Evolutionary conservation across 2,797 vertebrate genomes (phyloP).

Genomic region (Luscinia luscinia): DNA sequence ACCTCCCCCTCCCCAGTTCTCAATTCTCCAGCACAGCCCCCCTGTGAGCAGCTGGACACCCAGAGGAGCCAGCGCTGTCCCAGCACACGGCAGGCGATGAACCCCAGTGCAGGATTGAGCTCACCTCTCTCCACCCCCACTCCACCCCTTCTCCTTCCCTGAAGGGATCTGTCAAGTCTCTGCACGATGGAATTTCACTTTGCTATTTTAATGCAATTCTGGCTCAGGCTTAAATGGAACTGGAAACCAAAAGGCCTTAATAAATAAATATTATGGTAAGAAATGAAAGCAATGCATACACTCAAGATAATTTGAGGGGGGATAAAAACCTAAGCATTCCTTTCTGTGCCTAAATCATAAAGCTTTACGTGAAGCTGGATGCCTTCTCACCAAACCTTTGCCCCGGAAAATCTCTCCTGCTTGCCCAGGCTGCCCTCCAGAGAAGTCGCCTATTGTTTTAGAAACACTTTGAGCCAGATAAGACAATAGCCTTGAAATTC

Average conservation of each 20-base stretch:
- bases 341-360: conserved; percentile 65
- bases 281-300: conserved; percentile 81
- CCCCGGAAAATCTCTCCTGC: conserved; percentile 50
- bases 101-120: background rate
- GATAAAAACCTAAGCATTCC: conserved; percentile 74
- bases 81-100: background rate
- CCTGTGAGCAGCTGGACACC: accelerated
- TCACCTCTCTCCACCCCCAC: conserved; percentile 69
- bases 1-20: background rate
- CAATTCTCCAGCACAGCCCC: background rate
- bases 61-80: background rate
- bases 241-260: conserved; percentile 82
- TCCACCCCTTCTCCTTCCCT: conserved; percentile 72
- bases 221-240: conserved; percentile 83
- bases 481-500: conserved; percentile 68
- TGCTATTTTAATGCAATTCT: conserved; percentile 84
- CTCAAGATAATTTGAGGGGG: conserved; percentile 71
- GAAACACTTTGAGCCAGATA: conserved; percentile 66
- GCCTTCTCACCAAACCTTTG: conserved; percentile 54
- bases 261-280: conserved; percentile 87
- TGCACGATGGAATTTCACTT: conserved; percentile 81
- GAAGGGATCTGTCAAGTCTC: conserved; percentile 79
- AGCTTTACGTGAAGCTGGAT: conserved; percentile 45
- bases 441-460: conserved; percentile 64
- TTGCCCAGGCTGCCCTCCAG: conserved; percentile 43